These are phyloP conservation scores for Anableps anableps DNA, from an alignment of 2,797 vertebrate species.

Conservation along the genomic window DNA sequence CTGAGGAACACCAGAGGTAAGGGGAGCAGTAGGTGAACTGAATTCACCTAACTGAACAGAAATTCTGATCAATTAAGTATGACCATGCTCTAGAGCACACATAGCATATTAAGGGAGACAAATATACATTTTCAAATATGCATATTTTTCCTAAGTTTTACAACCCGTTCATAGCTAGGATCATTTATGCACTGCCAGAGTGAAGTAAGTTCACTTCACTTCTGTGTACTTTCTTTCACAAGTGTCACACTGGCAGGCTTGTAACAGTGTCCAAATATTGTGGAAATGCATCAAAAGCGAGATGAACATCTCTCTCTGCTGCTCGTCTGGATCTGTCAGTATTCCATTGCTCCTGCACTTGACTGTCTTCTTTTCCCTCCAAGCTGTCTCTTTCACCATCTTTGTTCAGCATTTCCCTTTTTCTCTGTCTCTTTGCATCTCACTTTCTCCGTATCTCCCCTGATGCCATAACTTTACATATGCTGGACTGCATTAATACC, in stretches of 20 bases:
- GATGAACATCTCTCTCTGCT: slow-evolving; percentile 22
- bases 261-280: slow-evolving; percentile 43
- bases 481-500: slow-evolving; percentile 44
- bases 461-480: slow-evolving; percentile 42
- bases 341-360: slow-evolving; percentile 24
- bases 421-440: slow-evolving; percentile 44
- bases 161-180: neutral
- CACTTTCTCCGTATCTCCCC: slow-evolving; percentile 33
- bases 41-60: neutral
- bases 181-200: neutral
- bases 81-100: neutral
- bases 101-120: neutral
- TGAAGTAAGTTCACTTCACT: slow-evolving; percentile 22
- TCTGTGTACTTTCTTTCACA: slow-evolving; percentile 25
- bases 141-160: neutral
- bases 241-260: slow-evolving; percentile 27
- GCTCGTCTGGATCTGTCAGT: slow-evolving; percentile 31
- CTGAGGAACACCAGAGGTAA: neutral
- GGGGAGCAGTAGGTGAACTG: neutral
- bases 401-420: slow-evolving; percentile 23
- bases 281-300: slow-evolving; percentile 46
- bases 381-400: slow-evolving; percentile 36
- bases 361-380: slow-evolving; percentile 39
- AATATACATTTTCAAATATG: neutral
- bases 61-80: neutral